Evolutionary conservation across 2,113 vertebrate species (phyloP).

Genomic region (Climacteris rufus): DNA sequence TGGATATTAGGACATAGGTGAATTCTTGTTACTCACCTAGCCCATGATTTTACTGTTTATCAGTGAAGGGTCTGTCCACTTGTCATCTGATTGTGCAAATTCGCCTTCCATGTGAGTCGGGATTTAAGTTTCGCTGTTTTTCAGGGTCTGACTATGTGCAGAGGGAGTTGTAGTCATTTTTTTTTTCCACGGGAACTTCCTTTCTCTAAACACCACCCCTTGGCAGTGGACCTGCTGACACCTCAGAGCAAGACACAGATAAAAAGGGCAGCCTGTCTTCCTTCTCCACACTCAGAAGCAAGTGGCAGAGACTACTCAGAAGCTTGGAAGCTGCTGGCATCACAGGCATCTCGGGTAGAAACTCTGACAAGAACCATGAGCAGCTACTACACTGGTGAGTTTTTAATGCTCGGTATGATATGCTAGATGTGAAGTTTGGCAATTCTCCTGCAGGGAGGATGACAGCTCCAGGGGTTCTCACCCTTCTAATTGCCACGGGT

Average conservation of each 20-base stretch:
- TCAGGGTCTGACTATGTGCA: conserved; percentile 38
- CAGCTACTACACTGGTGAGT: not conserved
- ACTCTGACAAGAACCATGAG: not conserved
- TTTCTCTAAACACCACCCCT: conserved; percentile 56
- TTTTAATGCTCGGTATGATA: not conserved
- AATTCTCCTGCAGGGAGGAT: not conserved
- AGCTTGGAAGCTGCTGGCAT: conserved; percentile 1
- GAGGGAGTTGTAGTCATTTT: conserved; percentile 17
- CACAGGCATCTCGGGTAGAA: fast-evolving
- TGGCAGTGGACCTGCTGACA: conserved; percentile 46
- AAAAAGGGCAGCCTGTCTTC: conserved; percentile 45
- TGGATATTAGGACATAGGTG: not conserved
- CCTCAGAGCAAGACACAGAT: conserved; percentile 28
- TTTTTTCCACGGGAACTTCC: conserved; percentile 1
- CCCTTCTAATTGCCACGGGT: not conserved
- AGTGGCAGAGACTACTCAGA: not conserved
- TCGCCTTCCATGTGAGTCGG: not conserved
- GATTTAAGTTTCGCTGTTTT: conserved; percentile 38
- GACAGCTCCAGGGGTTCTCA: not conserved
- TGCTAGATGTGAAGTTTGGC: not conserved
- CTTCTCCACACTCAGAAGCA: not conserved
- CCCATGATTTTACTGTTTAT: not conserved
- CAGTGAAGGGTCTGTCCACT: conserved; percentile 25
- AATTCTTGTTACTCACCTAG: conserved; percentile 10
- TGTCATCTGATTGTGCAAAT: conserved; percentile 44